These are phyloP conservation scores for Zoanthus sansibaricus DNA, from an alignment of 92 coral and sea anemone genomes.

Conservation along the genomic window DNA sequence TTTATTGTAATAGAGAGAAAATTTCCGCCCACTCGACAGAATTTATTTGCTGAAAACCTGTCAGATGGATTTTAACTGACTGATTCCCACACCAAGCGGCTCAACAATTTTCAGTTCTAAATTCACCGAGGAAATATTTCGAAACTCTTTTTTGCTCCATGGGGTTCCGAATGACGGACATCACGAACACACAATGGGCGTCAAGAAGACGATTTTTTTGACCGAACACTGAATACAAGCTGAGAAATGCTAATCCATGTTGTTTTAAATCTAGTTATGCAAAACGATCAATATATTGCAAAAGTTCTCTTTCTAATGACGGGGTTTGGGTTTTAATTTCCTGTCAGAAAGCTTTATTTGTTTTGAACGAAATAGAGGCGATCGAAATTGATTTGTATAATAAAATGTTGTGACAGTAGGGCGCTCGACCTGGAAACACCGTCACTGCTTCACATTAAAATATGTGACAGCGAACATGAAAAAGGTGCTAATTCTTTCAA, in stretches of 20 bases:
- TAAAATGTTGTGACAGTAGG: conserved; percentile 65
- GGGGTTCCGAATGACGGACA: conserved; percentile 30
- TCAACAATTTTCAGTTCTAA: neutral
- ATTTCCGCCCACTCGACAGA: conserved; percentile 69
- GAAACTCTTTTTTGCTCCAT: neutral
- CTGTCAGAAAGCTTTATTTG: conserved; percentile 31
- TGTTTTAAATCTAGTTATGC: conserved; percentile 15
- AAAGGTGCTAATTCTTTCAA: conserved; percentile 99
- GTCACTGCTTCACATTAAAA: conserved; percentile 81
- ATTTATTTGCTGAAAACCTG: conserved; percentile 32
- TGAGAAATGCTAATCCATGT: conserved; percentile 25
- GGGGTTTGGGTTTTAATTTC: conserved; percentile 19
- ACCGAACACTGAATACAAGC: conserved; percentile 1
- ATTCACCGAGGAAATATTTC: conserved; percentile 4
- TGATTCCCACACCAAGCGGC: conserved; percentile 42
- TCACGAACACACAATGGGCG: conserved; percentile 13
- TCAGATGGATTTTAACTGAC: conserved; percentile 49
- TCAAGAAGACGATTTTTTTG: conserved; percentile 36
- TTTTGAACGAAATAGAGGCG: conserved; percentile 12
- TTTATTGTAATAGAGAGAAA: conserved; percentile 48
- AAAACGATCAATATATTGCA: conserved; percentile 16
- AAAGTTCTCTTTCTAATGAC: conserved; percentile 30
- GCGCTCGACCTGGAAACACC: conserved; percentile 81
- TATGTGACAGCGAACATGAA: conserved; percentile 95
- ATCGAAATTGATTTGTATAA: conserved; percentile 61